Evolutionary conservation across 2,888 invertebrate genomes (phyloP).

Genomic region (Aelia acuminata): DNA sequence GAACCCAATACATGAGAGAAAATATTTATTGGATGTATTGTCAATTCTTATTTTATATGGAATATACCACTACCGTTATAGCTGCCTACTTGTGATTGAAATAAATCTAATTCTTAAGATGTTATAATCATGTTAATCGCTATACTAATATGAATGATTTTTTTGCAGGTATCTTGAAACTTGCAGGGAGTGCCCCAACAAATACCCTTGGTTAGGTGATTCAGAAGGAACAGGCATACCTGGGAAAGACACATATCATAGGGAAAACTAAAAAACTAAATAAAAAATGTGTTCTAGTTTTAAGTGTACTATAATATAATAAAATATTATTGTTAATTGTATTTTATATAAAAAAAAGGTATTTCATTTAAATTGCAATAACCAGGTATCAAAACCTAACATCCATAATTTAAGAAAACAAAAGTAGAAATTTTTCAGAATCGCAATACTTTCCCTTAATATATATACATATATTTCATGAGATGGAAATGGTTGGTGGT

Average conservation of each 20-base stretch:
- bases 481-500: too few species aligned
- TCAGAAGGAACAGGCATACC: conserved; percentile 86
- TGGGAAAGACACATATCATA: conserved; percentile 85
- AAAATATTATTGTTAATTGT: conserved; percentile 44
- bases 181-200: conserved; percentile 87
- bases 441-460: too few species aligned
- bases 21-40: too few species aligned
- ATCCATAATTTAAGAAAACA: neutral
- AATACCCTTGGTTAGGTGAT: conserved; percentile 91
- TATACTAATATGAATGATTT: neutral
- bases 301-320: conserved; percentile 36
- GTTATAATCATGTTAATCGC: neutral
- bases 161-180: conserved; percentile 84
- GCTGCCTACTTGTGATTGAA: too few species aligned
- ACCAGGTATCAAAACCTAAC: neutral
- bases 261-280: conserved; percentile 72
- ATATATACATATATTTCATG: too few species aligned
- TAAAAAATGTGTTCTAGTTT: conserved; percentile 22
- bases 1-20: too few species aligned
- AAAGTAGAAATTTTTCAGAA: too few species aligned
- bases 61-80: too few species aligned
- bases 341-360: conserved; percentile 6
- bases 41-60: too few species aligned
- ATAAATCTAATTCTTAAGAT: neutral
- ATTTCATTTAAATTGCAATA: neutral